Percentiles rank a stretch among this genome's conserved stretches.
Evolutionary conservation across 1,140 invertebrate species (phyloP).

Genomic region (Drosophila orosa): DNA sequence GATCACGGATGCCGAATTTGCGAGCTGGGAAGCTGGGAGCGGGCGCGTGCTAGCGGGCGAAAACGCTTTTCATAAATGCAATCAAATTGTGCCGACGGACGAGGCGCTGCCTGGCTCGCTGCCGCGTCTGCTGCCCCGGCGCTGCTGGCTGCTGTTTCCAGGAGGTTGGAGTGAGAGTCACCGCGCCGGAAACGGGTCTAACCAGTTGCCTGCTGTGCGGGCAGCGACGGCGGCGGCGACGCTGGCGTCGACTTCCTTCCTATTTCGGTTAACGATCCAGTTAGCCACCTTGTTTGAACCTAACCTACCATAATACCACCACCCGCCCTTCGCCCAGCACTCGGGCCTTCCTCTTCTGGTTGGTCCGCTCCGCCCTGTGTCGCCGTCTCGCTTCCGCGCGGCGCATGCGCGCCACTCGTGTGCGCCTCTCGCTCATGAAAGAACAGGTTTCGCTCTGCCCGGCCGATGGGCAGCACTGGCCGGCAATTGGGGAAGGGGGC

Average conservation of each 20-base stretch:
- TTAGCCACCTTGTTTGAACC: constrained; percentile 83
- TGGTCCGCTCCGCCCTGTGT: constrained; percentile 38
- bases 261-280: constrained; percentile 80
- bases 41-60: constrained; percentile 74
- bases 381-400: constrained; percentile 42
- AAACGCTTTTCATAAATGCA: constrained; percentile 80
- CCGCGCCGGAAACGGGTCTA: constrained; percentile 71
- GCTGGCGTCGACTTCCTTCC: constrained; percentile 66
- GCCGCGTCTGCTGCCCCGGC: constrained; percentile 19
- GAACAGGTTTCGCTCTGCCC: constrained; percentile 62
- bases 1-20: constrained; percentile 28
- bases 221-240: constrained; percentile 19
- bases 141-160: constrained; percentile 32
- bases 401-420: constrained; percentile 41
- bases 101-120: constrained; percentile 26
- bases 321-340: constrained; percentile 25
- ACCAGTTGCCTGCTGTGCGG: constrained; percentile 66
- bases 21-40: constrained; percentile 66
- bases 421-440: constrained; percentile 36
- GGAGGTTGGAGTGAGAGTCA: constrained; percentile 64
- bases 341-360: constrained; percentile 30
- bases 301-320: constrained; percentile 83
- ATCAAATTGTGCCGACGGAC: constrained; percentile 72
- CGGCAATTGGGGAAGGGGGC: constrained; percentile 56
- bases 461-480: constrained; percentile 72